A percentile compares a stretch with the other conserved stretches of the same genome.
Evolutionary conservation across 2,113 vertebrate genomes (phyloP).

Genomic region (Ctenodactylus gundi): DNA sequence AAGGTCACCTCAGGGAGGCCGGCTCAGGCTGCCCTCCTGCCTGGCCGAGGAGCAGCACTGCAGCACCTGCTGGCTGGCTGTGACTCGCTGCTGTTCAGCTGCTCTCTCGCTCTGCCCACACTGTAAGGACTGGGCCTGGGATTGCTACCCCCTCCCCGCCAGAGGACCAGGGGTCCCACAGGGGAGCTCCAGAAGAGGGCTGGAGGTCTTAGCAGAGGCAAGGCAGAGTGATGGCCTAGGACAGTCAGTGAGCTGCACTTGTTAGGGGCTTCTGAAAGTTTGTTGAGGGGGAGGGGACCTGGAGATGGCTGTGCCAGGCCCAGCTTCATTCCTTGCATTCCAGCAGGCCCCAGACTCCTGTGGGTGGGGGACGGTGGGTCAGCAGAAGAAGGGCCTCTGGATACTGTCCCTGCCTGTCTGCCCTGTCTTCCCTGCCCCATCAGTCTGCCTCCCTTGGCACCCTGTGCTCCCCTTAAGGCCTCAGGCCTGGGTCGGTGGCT

Average conservation of each 20-base stretch:
- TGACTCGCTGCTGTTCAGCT: not conserved
- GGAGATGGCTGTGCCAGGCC: constrained; percentile 53
- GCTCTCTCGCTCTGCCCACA: not conserved
- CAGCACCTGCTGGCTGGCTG: not conserved
- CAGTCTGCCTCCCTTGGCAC: not conserved
- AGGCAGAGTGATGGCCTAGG: not conserved
- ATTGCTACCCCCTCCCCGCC: not conserved
- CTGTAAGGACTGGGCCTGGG: not conserved
- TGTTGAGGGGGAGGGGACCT: not conserved
- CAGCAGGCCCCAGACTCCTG: constrained; percentile 12
- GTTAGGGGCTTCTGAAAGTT: not conserved
- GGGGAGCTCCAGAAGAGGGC: not conserved
- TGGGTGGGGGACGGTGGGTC: constrained; percentile 26
- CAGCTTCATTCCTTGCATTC: constrained; percentile 65
- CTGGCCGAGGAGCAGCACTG: not conserved
- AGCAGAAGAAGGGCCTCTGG: not conserved
- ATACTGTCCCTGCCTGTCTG: fast-evolving
- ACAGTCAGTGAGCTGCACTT: not conserved
- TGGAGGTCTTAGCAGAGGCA: not conserved
- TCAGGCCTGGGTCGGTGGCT: not conserved
- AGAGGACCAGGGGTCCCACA: not conserved
- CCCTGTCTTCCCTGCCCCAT: fast-evolving
- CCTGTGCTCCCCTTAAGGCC: not conserved
- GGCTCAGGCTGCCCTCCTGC: not conserved
- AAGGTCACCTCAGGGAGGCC: not conserved